Base-by-base conservation (phyloP, 2,888 invertebrate genomes). In the Latrodectus hesperus region DNA sequence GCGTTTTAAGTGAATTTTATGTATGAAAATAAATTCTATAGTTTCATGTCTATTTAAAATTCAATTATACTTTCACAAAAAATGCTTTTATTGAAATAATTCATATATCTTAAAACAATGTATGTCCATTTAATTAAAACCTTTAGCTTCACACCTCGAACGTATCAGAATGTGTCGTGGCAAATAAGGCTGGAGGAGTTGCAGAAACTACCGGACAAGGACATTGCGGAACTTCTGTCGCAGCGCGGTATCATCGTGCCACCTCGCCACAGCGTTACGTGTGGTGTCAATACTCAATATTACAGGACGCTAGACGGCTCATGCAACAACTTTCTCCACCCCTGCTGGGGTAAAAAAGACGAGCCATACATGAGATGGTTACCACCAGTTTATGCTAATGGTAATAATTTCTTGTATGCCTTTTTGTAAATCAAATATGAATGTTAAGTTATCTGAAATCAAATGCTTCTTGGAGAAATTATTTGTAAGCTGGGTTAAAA, bases 341-440 rank as follows among this genome's bases (percentile, higher is more conserved):
- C 83, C 4, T 89, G 89, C 49, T 89, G 89, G 89, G 89, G 89
- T 16, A 85, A 83, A 53, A 49, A 80, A 16, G 79, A 73, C 12
- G 86, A 88, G 67, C 82, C 88, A n/a, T 88, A 86, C n/a, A 72
- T 71, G 26, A 64, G 89, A 10, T 84, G 87, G 84, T 68, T 89
- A 10, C 82, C 78, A 2, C 80, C 89, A 1, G 83, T 10, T 8
- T 89, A 88, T 17, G 88, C 78, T 2, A 77, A 89, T 55, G 88
- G 88, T 71, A 77, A 65, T 53, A 26, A 26, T 11, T 1, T 76
- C n/a, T 53, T 26, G 74, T 8, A 68, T 68, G 16, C 5, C 5
- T 38, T 38, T 38, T 38, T 38, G 38, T 6, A 38, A 38, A 38
- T 38, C 2, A 3, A 38, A 38, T 38, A 38, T 1, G 6, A 38